Conservation (phyloP, 2,113 vertebrate species). For the Paraplagusia blochii region DNA sequence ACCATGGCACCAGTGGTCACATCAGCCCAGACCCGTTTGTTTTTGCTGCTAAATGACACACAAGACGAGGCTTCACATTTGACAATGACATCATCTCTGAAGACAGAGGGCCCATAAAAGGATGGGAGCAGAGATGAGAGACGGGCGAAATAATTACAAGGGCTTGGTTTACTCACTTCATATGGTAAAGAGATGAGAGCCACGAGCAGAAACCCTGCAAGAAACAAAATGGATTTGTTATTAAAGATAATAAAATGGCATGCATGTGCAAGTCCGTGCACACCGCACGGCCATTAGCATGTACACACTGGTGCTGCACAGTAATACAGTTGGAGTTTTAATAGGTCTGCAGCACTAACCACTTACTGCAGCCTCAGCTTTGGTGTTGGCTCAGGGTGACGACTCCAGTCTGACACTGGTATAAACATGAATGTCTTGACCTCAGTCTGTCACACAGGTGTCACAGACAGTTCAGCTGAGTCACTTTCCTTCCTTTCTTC, state of each 20-base stretch:
- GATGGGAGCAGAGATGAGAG: conserved; percentile 22
- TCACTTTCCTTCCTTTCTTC: conserved; percentile 8
- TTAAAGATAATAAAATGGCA: conserved; percentile 50
- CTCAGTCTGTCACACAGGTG: conserved; percentile 58
- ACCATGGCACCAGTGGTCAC: conserved; percentile 54
- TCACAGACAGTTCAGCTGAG: conserved; percentile 41
- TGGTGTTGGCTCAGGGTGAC: conserved; percentile 42
- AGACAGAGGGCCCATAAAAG: conserved; percentile 36
- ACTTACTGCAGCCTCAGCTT: conserved; percentile 56
- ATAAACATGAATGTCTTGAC: conserved; percentile 47
- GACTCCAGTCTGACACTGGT: conserved; percentile 56
- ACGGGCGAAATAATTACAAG: conserved; percentile 37
- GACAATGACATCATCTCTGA: conserved; percentile 63
- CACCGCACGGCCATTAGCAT: conserved; percentile 38
- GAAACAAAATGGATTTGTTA: conserved; percentile 28
- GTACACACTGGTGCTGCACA: conserved; percentile 48
- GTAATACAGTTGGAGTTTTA: conserved; percentile 56
- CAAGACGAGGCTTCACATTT: conserved; percentile 50
- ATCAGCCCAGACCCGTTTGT: conserved; percentile 63
- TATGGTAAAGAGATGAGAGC: conserved; percentile 89
- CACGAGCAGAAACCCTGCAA: conserved; percentile 93
- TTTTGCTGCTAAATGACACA: conserved; percentile 71
- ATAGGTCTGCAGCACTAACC: conserved; percentile 64
- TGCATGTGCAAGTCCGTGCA: conserved; percentile 26
- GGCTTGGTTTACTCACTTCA: conserved; percentile 87